Evolutionary conservation across 2,888 invertebrate genomes (phyloP).

Genomic region (Empis livida): DNA sequence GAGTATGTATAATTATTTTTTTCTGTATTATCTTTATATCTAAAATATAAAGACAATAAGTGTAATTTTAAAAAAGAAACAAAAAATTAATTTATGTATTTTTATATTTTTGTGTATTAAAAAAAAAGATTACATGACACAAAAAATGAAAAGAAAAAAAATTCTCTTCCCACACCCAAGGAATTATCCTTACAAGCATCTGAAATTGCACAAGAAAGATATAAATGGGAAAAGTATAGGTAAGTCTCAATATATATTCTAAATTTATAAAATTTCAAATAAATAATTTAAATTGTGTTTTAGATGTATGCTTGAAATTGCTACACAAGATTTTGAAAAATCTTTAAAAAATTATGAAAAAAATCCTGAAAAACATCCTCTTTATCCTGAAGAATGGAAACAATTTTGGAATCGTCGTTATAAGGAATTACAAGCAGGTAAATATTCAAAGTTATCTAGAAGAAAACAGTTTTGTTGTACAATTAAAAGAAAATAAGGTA

Average conservation of each 20-base stretch:
- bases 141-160: slow-evolving; percentile 5
- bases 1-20: slow-evolving; percentile 8
- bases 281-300: background rate
- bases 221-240: slow-evolving; percentile 42
- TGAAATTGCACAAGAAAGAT: slow-evolving; percentile 36
- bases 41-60: too few species aligned
- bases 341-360: slow-evolving; percentile 62
- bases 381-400: slow-evolving; percentile 83
- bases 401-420: slow-evolving; percentile 77
- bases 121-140: slow-evolving; percentile 1
- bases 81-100: background rate
- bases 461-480: too few species aligned
- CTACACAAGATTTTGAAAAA: slow-evolving; percentile 42
- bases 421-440: slow-evolving; percentile 59
- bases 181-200: slow-evolving; percentile 30
- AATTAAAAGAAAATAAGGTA: too few species aligned
- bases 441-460: slow-evolving; percentile 4
- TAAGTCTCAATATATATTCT: slow-evolving; percentile 1
- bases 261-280: background rate
- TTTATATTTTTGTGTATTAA: background rate
- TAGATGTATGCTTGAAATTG: slow-evolving; percentile 29
- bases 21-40: too few species aligned
- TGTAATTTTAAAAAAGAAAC: too few species aligned
- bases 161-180: slow-evolving; percentile 26
- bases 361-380: slow-evolving; percentile 78